A percentile compares a stretch with the other conserved stretches of the same genome.
phyloP scores from a whole-genome alignment of 2,797 vertebrate genomes.

The Hippoglossus hippoglossus region DNA sequence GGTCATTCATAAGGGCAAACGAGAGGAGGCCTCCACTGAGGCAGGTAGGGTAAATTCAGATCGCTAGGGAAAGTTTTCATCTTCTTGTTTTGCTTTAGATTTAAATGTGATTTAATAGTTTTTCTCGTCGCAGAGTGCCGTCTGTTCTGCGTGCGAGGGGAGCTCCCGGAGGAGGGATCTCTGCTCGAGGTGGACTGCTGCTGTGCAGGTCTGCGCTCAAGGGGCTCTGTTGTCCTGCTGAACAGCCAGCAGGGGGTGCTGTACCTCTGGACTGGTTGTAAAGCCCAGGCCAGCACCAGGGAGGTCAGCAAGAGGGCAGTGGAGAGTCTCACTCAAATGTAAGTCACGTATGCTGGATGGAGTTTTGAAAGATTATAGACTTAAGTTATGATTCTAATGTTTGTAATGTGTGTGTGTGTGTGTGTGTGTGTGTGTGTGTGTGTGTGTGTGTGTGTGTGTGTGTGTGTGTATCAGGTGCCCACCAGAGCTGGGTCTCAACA shows the following conservation, averaged over 20 bases:
- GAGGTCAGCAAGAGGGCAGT: slow-evolving; percentile 78
- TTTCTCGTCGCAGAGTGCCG: slow-evolving; percentile 63
- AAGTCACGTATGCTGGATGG: slow-evolving; percentile 37
- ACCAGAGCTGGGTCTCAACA: slow-evolving; percentile 78
- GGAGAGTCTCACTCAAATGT: slow-evolving; percentile 79
- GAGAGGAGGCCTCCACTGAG: slow-evolving; percentile 54
- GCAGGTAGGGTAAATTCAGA: slow-evolving; percentile 65
- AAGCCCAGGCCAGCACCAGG: slow-evolving; percentile 73
- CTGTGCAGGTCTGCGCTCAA: slow-evolving; percentile 83
- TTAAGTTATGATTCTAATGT: background rate
- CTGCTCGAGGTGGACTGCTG: slow-evolving; percentile 82
- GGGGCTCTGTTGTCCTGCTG: slow-evolving; percentile 79
- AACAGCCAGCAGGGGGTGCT: slow-evolving; percentile 77
- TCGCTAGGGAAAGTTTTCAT: background rate
- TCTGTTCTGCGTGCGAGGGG: slow-evolving; percentile 83
- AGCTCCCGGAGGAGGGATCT: slow-evolving; percentile 80
- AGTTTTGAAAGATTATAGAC: background rate
- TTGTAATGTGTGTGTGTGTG: background rate
- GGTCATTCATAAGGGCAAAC: slow-evolving; percentile 77
- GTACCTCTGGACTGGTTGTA: slow-evolving; percentile 86
- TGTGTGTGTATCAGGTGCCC: slow-evolving; percentile 70
- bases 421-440: background rate
- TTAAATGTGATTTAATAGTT: background rate
- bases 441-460: slow-evolving; percentile 22
- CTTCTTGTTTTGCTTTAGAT: background rate